Base-by-base conservation (phyloP, 2,888 invertebrate genomes). In the Rotaria magnacalcarata region DNA sequence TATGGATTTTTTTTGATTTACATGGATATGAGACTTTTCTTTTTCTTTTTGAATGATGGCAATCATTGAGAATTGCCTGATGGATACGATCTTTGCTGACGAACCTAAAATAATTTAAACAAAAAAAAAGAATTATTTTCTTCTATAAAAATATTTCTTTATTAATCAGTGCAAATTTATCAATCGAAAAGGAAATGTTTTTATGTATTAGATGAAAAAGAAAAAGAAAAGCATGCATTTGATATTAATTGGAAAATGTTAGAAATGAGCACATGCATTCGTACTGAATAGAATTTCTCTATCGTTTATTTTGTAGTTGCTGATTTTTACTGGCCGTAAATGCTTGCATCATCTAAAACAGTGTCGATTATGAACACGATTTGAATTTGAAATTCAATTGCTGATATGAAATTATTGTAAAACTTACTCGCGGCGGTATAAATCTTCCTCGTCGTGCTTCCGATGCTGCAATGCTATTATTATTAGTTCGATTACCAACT, bases 301-400 rank as follows among this genome's bases (percentile, higher is more conserved):
- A 80, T 80, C 75, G 75, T 80, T 80, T 80, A 43, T 80, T 80
- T 27, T 80, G 75, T 67, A 67, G 16, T 67, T 67, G 67, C 34
- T 67, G 67, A 67, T 67, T 67, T 67, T 34, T 67, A 80, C 14
- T 80, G 34, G 43, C 47, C 27, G 47, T 6, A 47, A 80, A 80
- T 19, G 75, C 75, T 47, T 43, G 75, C 75, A 80, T 80, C 75
- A 80, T 80, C 75, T 80, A 80, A 80, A 80, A 34, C 2, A 34
- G 34, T 34, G 34, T 34, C 34, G 34, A 34, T 34, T 34, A 34
- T 34, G 34, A 34, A 34, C 34, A 34, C 1, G 34, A 34, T 34
- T 34, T 34, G 34, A 34, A 34, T 34, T 34, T 34, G 1, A 34
- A 34, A 34, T 34, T 47, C 4, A 10, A 10, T 47, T 10, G 11